Conservation (phyloP, 2,797 vertebrate genomes). For the Taeniopygia guttata region DNA sequence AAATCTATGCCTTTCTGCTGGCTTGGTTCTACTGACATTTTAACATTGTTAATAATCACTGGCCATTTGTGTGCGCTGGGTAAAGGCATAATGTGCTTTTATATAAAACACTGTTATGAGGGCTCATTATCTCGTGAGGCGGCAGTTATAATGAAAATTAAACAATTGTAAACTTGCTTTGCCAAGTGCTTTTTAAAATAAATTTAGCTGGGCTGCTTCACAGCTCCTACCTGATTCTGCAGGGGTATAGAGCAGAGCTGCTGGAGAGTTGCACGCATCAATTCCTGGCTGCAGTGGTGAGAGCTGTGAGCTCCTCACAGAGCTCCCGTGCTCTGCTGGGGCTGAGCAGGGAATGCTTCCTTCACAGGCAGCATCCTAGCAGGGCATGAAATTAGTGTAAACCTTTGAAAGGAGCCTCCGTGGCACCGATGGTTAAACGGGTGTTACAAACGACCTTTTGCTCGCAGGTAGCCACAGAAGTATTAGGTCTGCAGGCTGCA, state of each 20-base stretch:
- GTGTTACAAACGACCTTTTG: neutral
- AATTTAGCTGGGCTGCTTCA: conserved; percentile 9
- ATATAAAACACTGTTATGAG: conserved; percentile 65
- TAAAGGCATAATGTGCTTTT: conserved; percentile 58
- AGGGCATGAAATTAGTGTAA: neutral
- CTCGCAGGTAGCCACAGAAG: neutral
- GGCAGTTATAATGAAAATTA: conserved; percentile 67
- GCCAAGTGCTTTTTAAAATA: conserved; percentile 41
- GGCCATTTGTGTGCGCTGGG: conserved; percentile 55
- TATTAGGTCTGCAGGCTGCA: neutral
- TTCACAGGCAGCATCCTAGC: neutral
- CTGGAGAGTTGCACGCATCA: neutral
- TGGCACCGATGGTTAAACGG: neutral
- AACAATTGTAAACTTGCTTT: conserved; percentile 60
- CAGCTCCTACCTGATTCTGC: conserved; percentile 14
- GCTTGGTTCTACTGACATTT: conserved; percentile 43
- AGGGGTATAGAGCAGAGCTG: neutral
- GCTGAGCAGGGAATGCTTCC: neutral
- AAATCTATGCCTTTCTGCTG: conserved; percentile 47
- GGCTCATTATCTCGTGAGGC: conserved; percentile 58
- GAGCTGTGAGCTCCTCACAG: neutral
- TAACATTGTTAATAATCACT: conserved; percentile 64
- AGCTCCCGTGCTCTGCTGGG: neutral
- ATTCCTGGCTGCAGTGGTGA: neutral
- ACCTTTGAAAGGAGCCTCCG: neutral